These are phyloP conservation scores for Cephus sareptanus DNA, from an alignment of 2,888 invertebrate genomes.

Conservation along the genomic window DNA sequence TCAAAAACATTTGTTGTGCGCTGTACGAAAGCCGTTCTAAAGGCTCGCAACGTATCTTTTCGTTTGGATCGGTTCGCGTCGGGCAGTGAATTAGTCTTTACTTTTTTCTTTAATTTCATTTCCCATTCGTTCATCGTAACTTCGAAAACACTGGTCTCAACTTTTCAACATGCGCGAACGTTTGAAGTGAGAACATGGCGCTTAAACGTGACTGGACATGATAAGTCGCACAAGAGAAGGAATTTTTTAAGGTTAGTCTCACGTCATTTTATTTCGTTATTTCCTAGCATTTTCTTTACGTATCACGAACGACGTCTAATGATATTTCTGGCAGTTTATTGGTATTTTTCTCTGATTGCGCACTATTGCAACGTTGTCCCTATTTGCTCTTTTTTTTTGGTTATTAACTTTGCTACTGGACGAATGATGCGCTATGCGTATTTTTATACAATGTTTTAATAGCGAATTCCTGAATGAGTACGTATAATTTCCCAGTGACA, in stretches of 20 bases:
- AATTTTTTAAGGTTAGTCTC: slow-evolving; percentile 55
- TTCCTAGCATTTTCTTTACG: not conserved
- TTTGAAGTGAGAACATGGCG: slow-evolving; percentile 59
- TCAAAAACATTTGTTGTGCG: not conserved
- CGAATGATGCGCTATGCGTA: not conserved
- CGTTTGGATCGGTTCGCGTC: not conserved
- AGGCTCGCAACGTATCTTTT: not conserved
- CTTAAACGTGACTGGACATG: slow-evolving; percentile 56
- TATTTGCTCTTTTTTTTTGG: not conserved
- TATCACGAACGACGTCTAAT: not conserved
- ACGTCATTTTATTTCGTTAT: slow-evolving; percentile 1
- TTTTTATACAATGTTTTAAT: not conserved
- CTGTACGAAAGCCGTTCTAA: not conserved
- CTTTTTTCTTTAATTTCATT: not conserved
- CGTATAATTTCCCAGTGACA: not conserved
- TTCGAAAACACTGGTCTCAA: not conserved
- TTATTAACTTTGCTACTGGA: not conserved
- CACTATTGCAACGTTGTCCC: not conserved
- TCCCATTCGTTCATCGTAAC: not conserved
- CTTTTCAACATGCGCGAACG: slow-evolving; percentile 49
- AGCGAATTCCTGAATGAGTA: not conserved
- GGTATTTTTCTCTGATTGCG: not conserved
- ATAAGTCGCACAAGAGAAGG: slow-evolving; percentile 34
- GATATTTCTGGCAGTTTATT: not conserved
- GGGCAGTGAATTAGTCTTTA: not conserved